Evolutionary conservation across 2,797 vertebrate genomes (phyloP).

Genomic region (Aeoliscus strigatus): DNA sequence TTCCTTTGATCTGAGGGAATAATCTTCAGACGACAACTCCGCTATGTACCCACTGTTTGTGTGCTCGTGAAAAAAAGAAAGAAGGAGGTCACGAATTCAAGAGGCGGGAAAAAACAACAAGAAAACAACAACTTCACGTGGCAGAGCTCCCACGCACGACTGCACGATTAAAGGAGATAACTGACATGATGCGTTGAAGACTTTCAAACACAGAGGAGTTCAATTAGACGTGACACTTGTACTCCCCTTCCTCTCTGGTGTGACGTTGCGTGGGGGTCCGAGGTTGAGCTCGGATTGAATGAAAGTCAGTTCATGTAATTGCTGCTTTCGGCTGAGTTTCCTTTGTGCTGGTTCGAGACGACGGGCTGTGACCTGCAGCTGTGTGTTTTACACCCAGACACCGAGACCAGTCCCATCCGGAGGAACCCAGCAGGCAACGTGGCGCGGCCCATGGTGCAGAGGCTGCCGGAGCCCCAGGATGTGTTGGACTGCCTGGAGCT

Average conservation of each 20-base stretch:
- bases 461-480: conserved; percentile 85
- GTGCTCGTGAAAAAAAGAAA: conserved; percentile 12
- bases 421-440: conserved; percentile 92
- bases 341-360: background rate
- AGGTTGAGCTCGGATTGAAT: conserved; percentile 4
- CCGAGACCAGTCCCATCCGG: conserved; percentile 84
- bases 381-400: conserved; percentile 63
- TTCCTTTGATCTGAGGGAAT: conserved; percentile 69
- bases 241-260: conserved; percentile 18
- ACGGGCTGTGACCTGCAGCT: conserved; percentile 3
- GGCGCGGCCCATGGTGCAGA: conserved; percentile 89
- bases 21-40: conserved; percentile 62
- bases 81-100: conserved; percentile 27
- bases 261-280: too few species aligned
- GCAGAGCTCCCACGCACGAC: conserved; percentile 40
- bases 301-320: background rate
- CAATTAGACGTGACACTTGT: conserved; percentile 52
- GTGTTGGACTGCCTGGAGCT: conserved; percentile 88
- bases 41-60: conserved; percentile 58
- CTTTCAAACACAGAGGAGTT: conserved; percentile 48
- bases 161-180: conserved; percentile 54
- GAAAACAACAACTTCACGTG: conserved; percentile 22
- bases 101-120: too few species aligned
- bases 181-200: conserved; percentile 50
- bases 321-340: conserved; percentile 3